Evolutionary conservation across 1,140 invertebrate genomes (phyloP), one percentile per base, ranked within the genome.

Genomic region (Gryllus bimaculatus): DNA sequence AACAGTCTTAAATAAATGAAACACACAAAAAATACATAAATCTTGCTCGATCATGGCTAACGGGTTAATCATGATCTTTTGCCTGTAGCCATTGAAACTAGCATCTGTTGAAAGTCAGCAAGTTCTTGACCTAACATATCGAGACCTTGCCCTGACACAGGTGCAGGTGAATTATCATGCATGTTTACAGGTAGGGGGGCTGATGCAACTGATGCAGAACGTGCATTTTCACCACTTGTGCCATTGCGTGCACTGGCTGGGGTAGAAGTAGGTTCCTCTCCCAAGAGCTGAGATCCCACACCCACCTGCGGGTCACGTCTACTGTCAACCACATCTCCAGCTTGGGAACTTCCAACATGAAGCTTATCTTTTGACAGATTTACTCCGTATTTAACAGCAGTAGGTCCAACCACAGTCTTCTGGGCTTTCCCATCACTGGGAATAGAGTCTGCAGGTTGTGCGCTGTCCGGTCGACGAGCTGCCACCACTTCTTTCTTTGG

Each of bases 401-500:
- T 74, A 81, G 80, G 78, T 82, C 76, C 76, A 54, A 48, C 47
- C 48, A 77, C 48, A n/a, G 48, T 18, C 76, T 77, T 77, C 48
- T 77, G 76, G 12, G 8, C 20, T 48, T 77, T 77, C 47, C 76
- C 48, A 13, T 77, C 76, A 48, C n/a, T 48, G 8, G 76, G 47
- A 8, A 77, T 10, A 49, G 13, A 21, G 39, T 77, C 76, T 8
- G 76, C 39, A 8, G 79, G 75, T 20, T 48, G 39, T 21, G 79
- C 48, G 20, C 13, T 18, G 20, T 79, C 79, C 7, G 79, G 79
- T 73, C 79, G 79, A 66, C 79, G 79, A 18, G 48, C 21, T 77
- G 85, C 83, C 76, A 84, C 85, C 8, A 87, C 84, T 78, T 90
- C 89, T 82, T 90, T 91, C 84, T 91, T 91, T 8, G 90, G 89